phyloP scores from a whole-genome alignment of 2,113 vertebrate genomes.

The Odocoileus virginianus region DNA sequence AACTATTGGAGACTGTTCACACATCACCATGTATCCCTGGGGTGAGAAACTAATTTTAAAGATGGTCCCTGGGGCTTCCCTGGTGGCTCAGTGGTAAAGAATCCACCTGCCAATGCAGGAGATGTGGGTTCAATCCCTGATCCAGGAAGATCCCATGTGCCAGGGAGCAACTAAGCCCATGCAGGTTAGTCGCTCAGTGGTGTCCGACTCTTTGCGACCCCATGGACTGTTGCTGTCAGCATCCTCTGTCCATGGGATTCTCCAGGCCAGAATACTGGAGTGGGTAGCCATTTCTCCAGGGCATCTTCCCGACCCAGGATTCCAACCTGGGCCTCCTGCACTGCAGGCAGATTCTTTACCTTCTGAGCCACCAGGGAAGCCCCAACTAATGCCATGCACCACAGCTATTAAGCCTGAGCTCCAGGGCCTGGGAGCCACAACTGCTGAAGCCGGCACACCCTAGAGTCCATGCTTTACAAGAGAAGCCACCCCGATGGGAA shows the following conservation, averaged over 20 bases:
- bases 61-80: neutral
- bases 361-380: neutral
- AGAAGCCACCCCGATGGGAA: neutral
- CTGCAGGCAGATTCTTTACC: neutral
- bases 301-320: neutral
- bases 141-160: neutral
- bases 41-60: neutral
- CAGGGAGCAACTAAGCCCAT: neutral
- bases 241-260: neutral
- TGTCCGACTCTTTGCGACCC: accelerated
- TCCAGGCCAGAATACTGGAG: neutral
- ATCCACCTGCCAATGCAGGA: neutral
- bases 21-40: neutral
- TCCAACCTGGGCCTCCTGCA: neutral
- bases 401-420: neutral
- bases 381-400: accelerated
- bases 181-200: neutral
- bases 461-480: neutral
- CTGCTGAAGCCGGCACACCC: neutral
- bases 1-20: neutral
- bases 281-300: neutral
- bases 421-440: neutral
- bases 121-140: neutral
- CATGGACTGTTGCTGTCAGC: neutral
- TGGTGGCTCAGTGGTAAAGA: neutral